A percentile compares a stretch with the other conserved stretches of the same genome.
Evolutionary conservation across 2,888 invertebrate genomes (phyloP).

Genomic region (Tachina fera): DNA sequence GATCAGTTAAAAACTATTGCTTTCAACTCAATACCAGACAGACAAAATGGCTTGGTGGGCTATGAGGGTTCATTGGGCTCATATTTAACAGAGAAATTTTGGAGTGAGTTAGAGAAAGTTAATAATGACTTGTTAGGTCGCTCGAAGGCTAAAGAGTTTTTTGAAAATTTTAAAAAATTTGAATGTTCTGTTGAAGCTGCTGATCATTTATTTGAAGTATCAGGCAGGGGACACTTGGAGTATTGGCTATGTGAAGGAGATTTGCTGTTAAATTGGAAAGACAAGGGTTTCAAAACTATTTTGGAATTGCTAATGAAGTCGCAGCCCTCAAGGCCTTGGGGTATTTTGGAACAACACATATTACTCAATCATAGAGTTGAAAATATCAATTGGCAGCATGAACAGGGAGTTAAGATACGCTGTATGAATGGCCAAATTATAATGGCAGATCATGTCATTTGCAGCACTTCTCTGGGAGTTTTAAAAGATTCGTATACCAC

Average conservation of each 20-base stretch:
- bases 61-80: conserved; percentile 80
- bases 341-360: conserved; percentile 76
- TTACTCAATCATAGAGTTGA: conserved; percentile 66
- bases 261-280: conserved; percentile 88
- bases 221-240: conserved; percentile 86
- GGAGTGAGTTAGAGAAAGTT: conserved; percentile 74
- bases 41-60: conserved; percentile 77
- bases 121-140: conserved; percentile 79
- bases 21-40: conserved; percentile 80
- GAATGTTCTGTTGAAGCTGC: conserved; percentile 85
- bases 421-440: conserved; percentile 68
- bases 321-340: conserved; percentile 71
- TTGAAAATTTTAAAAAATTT: conserved; percentile 85
- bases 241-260: conserved; percentile 89
- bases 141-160: conserved; percentile 83
- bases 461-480: conserved; percentile 86
- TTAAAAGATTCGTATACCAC: conserved; percentile 83
- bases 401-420: conserved; percentile 19
- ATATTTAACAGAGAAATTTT: conserved; percentile 78
- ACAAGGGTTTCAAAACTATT: conserved; percentile 87
- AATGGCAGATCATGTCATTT: conserved; percentile 73
- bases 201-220: conserved; percentile 87
- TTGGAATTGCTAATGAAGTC: conserved; percentile 86
- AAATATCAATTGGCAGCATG: conserved; percentile 64
- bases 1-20: conserved; percentile 80